These are phyloP conservation scores for Acanthurus tractus DNA, from an alignment of 2,797 vertebrate genomes.

Conservation along the genomic window DNA sequence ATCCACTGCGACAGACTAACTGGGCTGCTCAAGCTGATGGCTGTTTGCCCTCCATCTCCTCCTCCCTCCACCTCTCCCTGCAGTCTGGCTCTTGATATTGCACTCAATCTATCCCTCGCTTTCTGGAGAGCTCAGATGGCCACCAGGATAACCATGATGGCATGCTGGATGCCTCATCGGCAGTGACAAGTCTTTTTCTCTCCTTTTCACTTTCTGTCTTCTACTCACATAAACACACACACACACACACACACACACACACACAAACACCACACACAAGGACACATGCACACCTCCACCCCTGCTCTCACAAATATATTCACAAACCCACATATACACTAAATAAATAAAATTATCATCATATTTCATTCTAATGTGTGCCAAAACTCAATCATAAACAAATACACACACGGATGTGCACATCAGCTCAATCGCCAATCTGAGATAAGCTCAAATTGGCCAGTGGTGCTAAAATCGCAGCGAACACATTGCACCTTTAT, in stretches of 20 bases:
- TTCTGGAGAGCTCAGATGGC: slow-evolving; percentile 73
- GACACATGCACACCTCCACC: background rate
- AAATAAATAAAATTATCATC: slow-evolving; percentile 39
- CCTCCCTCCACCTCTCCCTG: slow-evolving; percentile 39
- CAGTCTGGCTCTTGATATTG: slow-evolving; percentile 65
- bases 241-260: slow-evolving; percentile 37
- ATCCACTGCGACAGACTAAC: slow-evolving; percentile 63
- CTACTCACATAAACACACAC: slow-evolving; percentile 11
- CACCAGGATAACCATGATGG: slow-evolving; percentile 72
- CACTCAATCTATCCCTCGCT: slow-evolving; percentile 59
- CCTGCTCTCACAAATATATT: slow-evolving; percentile 13
- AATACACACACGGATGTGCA: slow-evolving; percentile 29
- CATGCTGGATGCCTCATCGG: slow-evolving; percentile 51
- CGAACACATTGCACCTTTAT: slow-evolving; percentile 77
- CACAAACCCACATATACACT: slow-evolving; percentile 39
- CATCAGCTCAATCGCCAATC: slow-evolving; percentile 25
- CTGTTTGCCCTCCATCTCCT: slow-evolving; percentile 63
- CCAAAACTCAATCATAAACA: slow-evolving; percentile 43
- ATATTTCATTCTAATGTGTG: slow-evolving; percentile 24
- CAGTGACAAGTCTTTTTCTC: slow-evolving; percentile 53
- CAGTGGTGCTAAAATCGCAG: slow-evolving; percentile 64
- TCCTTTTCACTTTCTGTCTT: slow-evolving; percentile 43
- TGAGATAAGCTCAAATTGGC: slow-evolving; percentile 67
- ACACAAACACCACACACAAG: slow-evolving; percentile 28
- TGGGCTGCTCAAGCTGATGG: slow-evolving; percentile 57